Base-by-base conservation (phyloP, 1,140 invertebrate species). In the Drosophila bipectinata region DNA sequence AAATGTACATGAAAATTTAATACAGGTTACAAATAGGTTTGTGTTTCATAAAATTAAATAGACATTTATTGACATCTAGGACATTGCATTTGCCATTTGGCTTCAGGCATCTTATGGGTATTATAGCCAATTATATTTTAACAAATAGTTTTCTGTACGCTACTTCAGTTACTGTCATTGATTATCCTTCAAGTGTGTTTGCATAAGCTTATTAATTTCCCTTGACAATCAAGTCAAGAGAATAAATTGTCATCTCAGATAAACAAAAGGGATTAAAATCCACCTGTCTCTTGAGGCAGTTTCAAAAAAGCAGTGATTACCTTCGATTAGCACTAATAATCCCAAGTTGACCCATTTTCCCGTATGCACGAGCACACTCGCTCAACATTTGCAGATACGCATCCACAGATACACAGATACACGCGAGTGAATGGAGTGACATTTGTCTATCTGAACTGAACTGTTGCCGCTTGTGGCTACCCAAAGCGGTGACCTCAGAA, bases 371-470 rank as follows among this genome's bases (percentile, higher is more conserved):
- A 48, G 41, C 41, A 44, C 41, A 54, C 59, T 45, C 56, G 26
- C 52, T 44, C 51, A 39, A 58, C n/a, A 57, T 26, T 47, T 44
- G 21, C 44, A 21, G 44, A 47, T 21, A 10, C 44, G 4, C 14
- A 14, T 26, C 28, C 18, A 47, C 18, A 24, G 14, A 24, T 18
- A 60, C 37, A 62, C 37, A 62, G 28, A 63, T 28, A 48, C 26
- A 57, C 41, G 64, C 63, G 9, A 8, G 9, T 34, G n/a, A 24
- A 3, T 69, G 32, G 44, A 69, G 66, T 69, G 67, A 69, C 77
- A 83, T 80, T 83, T 77, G 81, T 83, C 79, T 60, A 63, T 79
- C 61, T 74, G 76, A 80, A 64, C 66, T 68, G 72, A 85, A 80
- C 77, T 77, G 61, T 80, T 83, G 77, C 77, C 72, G 55, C 64